Percentiles rank a stretch among this genome's conserved stretches.
phyloP scores from a whole-genome alignment of 2,797 vertebrate species.

The Dromococcyx pavoninus region DNA sequence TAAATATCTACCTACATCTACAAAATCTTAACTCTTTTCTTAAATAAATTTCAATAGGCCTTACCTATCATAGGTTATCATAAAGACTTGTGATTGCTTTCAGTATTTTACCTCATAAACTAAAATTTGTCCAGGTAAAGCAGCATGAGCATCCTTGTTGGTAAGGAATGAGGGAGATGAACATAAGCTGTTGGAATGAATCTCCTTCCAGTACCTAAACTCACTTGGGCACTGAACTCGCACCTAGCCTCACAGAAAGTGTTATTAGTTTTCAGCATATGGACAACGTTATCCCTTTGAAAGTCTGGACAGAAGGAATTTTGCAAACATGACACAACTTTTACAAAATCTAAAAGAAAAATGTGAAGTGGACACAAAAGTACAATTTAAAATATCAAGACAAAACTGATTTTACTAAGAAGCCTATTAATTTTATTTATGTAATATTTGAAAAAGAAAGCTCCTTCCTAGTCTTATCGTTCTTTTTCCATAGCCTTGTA shows the following conservation, averaged over 20 bases:
- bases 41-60: neutral
- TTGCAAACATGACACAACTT: neutral
- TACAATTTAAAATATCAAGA: neutral
- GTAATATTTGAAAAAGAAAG: neutral
- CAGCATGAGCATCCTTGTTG: neutral
- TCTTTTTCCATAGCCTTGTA: neutral
- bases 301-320: neutral
- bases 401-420: neutral
- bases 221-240: neutral
- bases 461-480: neutral
- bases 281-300: neutral
- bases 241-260: neutral
- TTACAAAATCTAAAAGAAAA: neutral
- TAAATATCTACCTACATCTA: neutral
- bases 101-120: neutral
- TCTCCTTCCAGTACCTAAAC: neutral
- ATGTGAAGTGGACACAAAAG: neutral
- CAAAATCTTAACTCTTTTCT: neutral
- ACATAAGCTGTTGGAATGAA: neutral
- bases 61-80: neutral
- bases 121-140: neutral
- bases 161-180: neutral
- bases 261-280: neutral
- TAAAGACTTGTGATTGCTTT: neutral
- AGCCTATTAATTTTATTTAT: neutral